Evolutionary conservation across 2,113 vertebrate genomes (phyloP), one percentile per base, ranked within the genome.

Genomic region (Phalacrocorax brasilianus): DNA sequence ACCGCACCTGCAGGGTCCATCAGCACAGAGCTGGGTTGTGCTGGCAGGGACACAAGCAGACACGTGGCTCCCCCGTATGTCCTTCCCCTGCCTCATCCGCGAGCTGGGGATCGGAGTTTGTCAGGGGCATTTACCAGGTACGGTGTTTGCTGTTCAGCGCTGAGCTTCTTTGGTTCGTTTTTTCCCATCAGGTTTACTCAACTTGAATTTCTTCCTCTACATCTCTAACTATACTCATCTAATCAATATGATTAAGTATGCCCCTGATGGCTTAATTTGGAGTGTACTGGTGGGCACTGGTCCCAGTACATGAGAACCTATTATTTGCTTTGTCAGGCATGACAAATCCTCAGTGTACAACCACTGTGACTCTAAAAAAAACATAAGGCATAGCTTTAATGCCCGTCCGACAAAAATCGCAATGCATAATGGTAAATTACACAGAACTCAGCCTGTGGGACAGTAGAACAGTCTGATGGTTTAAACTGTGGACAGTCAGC

Each of bases 131-230:
- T 73, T 53, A 65, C 23, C 28, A 79, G 13, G 26, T 26, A 66
- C 12, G 33, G 19, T 47, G 32, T 53, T 12, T 85, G 45, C 66
- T n/a, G 12, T 53, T 66, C 58, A 76, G 42, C 18, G 33, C 45
- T 26, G 24, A 4, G 8, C n/a, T 62, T 28, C 35, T 38, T 28
- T 2, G 0, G 6, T 52, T 85, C 0, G 0, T 20, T 52, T 70
- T 40, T 45, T 38, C 19, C 84, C 38, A 15, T 14, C n/a, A 40
- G n/a, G 17, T 73, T 95, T 74, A 52, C 11, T 80, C 50, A 58
- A 68, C 30, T 77, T 58, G 26, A 71, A 61, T 85, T 63, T 93
- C 35, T 91, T 61, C 33, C 19, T 30, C 40, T 72, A 47, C 13
- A 33, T 63, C 61, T 65, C 75, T 59, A 71, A 63, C 47, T 70